Percentiles rank a stretch among this genome's conserved stretches.
phyloP scores from a whole-genome alignment of 2,797 vertebrate species.

The Pseudochirops cupreus region DNA sequence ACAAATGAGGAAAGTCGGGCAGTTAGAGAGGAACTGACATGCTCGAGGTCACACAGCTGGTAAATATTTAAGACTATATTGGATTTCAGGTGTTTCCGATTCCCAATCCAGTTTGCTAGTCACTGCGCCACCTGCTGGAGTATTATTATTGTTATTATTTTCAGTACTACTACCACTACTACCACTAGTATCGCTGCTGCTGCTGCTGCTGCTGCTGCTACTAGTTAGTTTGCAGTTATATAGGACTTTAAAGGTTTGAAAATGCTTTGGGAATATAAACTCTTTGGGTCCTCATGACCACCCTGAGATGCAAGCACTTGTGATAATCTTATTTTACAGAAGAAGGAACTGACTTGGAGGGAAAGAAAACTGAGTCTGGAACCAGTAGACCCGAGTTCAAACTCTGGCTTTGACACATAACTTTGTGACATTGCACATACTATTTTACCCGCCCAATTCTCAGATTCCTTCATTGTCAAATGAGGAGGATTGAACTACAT shows the following conservation, averaged over 20 bases:
- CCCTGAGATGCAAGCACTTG: background rate
- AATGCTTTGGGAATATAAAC: background rate
- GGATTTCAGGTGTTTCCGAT: background rate
- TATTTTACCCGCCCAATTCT: background rate
- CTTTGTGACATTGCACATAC: background rate
- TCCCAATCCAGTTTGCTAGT: background rate
- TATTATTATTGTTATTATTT: background rate
- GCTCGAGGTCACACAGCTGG: background rate
- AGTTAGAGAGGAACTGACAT: background rate
- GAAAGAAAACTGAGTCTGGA: background rate
- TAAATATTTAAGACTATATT: background rate
- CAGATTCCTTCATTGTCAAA: background rate
- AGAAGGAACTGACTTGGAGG: background rate
- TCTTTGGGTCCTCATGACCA: background rate
- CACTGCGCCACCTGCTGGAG: background rate
- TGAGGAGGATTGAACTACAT: background rate
- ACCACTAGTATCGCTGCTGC: rapidly evolving
- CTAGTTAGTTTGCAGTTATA: background rate
- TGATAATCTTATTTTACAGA: background rate
- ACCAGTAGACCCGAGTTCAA: background rate
- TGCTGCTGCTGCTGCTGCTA: too few relatives aligned
- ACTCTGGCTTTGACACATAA: background rate
- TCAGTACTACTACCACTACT: too few relatives aligned
- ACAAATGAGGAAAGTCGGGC: background rate
- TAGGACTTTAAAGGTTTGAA: background rate